Evolutionary conservation across 2,113 vertebrate species (phyloP).

Genomic region (Hippocampus barbouri): DNA sequence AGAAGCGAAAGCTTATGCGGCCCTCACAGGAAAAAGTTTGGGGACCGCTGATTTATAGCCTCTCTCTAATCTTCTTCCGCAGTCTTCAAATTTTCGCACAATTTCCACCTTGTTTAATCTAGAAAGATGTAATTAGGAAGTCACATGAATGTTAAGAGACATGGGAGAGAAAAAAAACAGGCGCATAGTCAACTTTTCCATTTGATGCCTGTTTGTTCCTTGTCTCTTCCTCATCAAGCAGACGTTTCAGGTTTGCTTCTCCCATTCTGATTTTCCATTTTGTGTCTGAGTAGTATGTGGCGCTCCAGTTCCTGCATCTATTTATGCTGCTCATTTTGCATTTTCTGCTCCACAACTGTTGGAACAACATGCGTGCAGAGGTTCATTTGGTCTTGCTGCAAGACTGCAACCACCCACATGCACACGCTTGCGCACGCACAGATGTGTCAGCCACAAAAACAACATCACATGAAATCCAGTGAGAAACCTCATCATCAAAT

Average conservation of each 20-base stretch:
- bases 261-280: background rate
- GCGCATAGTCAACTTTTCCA: background rate
- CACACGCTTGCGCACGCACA: conserved; percentile 21
- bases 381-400: conserved; percentile 27
- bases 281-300: background rate
- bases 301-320: background rate
- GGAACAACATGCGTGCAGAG: conserved; percentile 33
- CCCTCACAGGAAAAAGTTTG: too few relatives aligned
- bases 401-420: background rate
- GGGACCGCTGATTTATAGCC: too few relatives aligned
- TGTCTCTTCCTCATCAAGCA: background rate
- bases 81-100: background rate
- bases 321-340: conserved; percentile 9
- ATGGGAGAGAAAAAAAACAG: background rate
- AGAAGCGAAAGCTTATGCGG: too few relatives aligned
- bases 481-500: background rate
- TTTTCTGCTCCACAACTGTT: conserved; percentile 20
- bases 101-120: background rate
- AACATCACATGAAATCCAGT: background rate
- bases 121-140: background rate
- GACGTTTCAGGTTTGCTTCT: background rate
- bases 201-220: background rate
- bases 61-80: background rate
- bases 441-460: conserved; percentile 13
- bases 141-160: background rate